Evolutionary conservation across 92 coral and sea anemone species (phyloP).

Genomic region (Metridium senile): DNA sequence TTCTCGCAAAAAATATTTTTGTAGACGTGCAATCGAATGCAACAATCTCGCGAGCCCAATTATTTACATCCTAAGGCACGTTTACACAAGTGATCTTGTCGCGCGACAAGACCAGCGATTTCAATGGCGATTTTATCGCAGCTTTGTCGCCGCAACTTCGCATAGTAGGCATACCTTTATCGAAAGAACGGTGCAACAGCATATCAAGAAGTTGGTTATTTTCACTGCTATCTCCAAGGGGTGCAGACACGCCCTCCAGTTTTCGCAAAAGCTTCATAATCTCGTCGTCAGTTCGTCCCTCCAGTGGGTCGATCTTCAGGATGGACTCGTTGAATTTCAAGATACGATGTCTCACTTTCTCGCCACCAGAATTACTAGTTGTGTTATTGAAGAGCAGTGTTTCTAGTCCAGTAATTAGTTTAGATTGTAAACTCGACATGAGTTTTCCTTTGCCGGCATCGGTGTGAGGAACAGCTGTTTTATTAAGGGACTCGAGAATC

Average conservation of each 20-base stretch:
- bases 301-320: constrained; percentile 55
- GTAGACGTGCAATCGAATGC: too few species aligned
- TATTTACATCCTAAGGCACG: too few species aligned
- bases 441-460: constrained; percentile 56
- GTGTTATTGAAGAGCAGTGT: constrained; percentile 71
- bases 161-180: constrained; percentile 14
- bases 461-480: constrained; percentile 60
- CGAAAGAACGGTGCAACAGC: constrained; percentile 52
- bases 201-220: constrained; percentile 71
- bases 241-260: constrained; percentile 74
- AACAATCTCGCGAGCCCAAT: too few species aligned
- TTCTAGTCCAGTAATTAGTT: constrained; percentile 42
- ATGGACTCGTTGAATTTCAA: constrained; percentile 37
- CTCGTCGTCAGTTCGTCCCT: constrained; percentile 50
- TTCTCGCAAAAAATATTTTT: too few species aligned
- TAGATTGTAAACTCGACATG: constrained; percentile 50
- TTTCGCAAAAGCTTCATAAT: constrained; percentile 46
- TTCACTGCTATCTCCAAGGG: constrained; percentile 84
- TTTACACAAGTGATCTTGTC: too few species aligned
- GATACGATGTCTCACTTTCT: constrained; percentile 57
- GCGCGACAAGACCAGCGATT: too few species aligned
- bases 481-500: constrained; percentile 39
- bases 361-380: constrained; percentile 56
- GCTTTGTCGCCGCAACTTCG: too few species aligned
- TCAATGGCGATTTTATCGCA: too few species aligned